These are phyloP conservation scores for Muscicapa striata DNA, from an alignment of 2,797 vertebrate species.

Conservation along the genomic window DNA sequence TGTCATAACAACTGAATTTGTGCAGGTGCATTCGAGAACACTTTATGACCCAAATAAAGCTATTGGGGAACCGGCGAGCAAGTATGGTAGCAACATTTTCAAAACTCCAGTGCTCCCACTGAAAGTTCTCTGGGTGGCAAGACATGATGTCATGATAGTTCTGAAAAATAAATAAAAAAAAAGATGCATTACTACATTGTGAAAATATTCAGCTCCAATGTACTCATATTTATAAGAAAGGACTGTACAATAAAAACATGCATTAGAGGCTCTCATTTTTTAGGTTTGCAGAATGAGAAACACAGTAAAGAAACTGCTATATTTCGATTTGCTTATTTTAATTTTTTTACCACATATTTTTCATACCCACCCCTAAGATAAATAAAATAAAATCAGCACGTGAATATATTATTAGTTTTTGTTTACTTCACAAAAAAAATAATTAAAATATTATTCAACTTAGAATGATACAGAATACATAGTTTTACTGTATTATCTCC, in stretches of 20 bases:
- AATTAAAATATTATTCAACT: not conserved
- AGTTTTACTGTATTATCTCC: not conserved
- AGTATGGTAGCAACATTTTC: constrained; percentile 87
- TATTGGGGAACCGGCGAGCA: constrained; percentile 84
- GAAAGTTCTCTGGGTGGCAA: constrained; percentile 86
- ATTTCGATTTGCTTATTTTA: not conserved
- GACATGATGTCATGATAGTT: constrained; percentile 93
- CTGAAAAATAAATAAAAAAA: constrained; percentile 72
- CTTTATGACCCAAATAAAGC: constrained; percentile 90
- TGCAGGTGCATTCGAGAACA: constrained; percentile 94
- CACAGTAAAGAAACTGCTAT: not conserved
- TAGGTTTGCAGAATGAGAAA: not conserved
- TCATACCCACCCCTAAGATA: not conserved
- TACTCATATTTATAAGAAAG: not conserved
- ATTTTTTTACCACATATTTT: not conserved
- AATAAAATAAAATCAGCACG: not conserved
- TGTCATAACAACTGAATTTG: constrained; percentile 97
- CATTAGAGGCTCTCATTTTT: accelerated
- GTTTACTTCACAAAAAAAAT: not conserved
- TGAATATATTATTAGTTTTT: not conserved
- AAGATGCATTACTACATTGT: not conserved
- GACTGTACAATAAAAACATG: not conserved
- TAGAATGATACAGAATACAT: not conserved
- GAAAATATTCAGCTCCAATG: not conserved
- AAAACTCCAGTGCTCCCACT: constrained; percentile 92